Evolutionary conservation across 2,888 invertebrate genomes (phyloP).

Genomic region (Polyommatus iphigenia): DNA sequence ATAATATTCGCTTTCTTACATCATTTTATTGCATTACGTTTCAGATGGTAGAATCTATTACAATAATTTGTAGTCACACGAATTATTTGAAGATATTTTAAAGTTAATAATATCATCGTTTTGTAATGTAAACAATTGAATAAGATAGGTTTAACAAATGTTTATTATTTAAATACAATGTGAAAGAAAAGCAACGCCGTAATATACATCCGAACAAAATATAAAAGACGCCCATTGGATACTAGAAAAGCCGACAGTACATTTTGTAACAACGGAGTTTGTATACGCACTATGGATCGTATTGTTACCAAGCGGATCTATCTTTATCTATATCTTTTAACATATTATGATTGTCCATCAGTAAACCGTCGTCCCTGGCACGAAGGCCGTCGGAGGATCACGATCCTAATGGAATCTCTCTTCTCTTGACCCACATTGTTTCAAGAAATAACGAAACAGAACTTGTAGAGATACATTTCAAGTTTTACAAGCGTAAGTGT

Average conservation of each 20-base stretch:
- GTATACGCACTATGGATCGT: neutral
- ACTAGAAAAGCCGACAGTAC: neutral
- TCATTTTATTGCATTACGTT: neutral
- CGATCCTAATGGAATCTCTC: slow-evolving; percentile 7
- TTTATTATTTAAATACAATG: too few species aligned
- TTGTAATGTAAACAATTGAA: neutral
- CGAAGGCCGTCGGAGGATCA: neutral
- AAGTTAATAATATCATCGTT: neutral
- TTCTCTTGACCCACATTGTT: slow-evolving; percentile 11
- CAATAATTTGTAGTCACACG: neutral
- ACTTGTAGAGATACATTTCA: neutral
- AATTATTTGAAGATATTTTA: neutral
- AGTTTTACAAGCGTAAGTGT: neutral
- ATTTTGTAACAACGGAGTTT: neutral
- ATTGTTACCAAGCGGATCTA: neutral
- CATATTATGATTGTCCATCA: neutral
- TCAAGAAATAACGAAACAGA: slow-evolving; percentile 5
- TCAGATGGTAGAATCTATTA: neutral
- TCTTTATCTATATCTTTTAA: neutral
- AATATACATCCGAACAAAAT: too few species aligned
- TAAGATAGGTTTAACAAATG: too few species aligned
- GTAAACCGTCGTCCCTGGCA: neutral
- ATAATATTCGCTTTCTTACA: neutral
- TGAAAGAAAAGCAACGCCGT: too few species aligned
- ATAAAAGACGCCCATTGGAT: too few species aligned